Evolutionary conservation across 2,113 vertebrate species (phyloP), one percentile per base, ranked within the genome.

Genomic region (Anolis sagrei): DNA sequence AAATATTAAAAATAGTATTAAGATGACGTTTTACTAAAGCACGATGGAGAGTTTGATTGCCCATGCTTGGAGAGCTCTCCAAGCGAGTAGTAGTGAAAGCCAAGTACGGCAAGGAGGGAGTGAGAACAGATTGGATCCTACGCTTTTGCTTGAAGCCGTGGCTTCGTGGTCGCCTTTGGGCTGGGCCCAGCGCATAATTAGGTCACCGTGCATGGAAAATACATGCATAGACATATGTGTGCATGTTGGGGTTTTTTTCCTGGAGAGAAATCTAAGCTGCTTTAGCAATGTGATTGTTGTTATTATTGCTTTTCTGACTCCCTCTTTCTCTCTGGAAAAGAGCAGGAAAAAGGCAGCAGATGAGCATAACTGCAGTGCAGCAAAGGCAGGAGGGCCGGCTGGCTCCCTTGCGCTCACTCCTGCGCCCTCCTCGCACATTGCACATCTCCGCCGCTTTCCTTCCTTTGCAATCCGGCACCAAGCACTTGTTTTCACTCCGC

Each of bases 331-430:
- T 79, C 77, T 1, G 0, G 62, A 32, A 81, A 58, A 1, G 0
- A 89, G 79, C 36, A 39, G 83, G 39, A 78, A 81, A 48, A 76
- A 48, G 83, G 84, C 6, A 11, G 76, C 34, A 44, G 84, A 82
- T 14, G n/a, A 68, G 13, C 16, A 76, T 16, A 86, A 87, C 93
- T 84, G 93, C 93, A 93, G 32, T 91, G 91, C 92, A 91, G 89
- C 86, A 49, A 19, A 1, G 18, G 79, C 44, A 1, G 23, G 25
- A 5, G 13, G 51, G 48, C 11, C 18, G 72, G 68, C 21, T 18
- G 18, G 6, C 25, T 49, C 25, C n/a, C 16, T 13, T 16, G 7
- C 25, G n/a, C 29, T 27, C 79, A 1, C 61, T 64, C 61, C 25
- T 23, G 9, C 64, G 25, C 64, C 8, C 61, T 27, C 23, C 64